phyloP scores from a whole-genome alignment of 1,140 invertebrate species.

The Anastatus disparis region DNA sequence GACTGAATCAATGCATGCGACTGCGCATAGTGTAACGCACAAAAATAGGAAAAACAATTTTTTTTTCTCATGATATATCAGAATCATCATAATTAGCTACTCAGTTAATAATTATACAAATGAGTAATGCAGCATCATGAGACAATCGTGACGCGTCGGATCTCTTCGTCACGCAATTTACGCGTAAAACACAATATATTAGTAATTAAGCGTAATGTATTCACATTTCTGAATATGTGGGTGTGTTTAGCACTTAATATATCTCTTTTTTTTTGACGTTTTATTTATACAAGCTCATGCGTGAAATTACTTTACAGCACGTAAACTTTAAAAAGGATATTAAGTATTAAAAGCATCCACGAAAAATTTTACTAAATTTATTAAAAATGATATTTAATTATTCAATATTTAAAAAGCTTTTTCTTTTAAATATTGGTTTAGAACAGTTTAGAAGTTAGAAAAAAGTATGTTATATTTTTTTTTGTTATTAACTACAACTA shows the following conservation, averaged over 20 bases:
- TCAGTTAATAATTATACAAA: slow-evolving; percentile 1
- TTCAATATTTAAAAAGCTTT: too few species aligned
- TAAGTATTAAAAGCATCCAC: too few species aligned
- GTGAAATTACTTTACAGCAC: too few species aligned
- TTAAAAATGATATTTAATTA: too few species aligned
- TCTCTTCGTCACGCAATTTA: neutral
- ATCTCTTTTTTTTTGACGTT: neutral
- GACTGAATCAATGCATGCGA: too few species aligned
- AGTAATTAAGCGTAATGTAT: neutral
- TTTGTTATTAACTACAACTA: too few species aligned
- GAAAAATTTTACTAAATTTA: too few species aligned
- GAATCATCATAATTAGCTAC: neutral
- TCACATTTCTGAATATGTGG: neutral
- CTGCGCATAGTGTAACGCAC: neutral
- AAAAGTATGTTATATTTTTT: too few species aligned
- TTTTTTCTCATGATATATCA: neutral
- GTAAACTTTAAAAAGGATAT: too few species aligned
- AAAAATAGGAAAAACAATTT: neutral
- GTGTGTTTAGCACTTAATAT: neutral
- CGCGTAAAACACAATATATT: neutral
- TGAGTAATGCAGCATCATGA: neutral
- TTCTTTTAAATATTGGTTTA: too few species aligned
- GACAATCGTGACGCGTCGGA: neutral
- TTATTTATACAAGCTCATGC: too few species aligned
- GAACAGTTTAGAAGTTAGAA: too few species aligned